phyloP scores from a whole-genome alignment of 2,113 vertebrate genomes.

The Malaclemys terrapin region DNA sequence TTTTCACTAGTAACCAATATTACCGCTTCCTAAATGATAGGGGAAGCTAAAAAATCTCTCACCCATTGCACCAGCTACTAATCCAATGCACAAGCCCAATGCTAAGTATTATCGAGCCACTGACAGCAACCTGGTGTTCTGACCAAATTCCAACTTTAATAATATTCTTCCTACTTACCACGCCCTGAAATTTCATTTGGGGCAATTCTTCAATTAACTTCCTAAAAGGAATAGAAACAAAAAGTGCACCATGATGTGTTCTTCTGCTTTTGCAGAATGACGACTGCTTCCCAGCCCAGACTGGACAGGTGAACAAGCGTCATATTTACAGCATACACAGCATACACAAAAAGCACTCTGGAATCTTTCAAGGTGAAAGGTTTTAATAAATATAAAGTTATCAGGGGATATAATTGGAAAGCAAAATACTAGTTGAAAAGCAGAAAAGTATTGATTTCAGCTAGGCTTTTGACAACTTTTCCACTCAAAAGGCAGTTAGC shows the following conservation, averaged over 20 bases:
- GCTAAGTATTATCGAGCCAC: background rate
- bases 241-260: background rate
- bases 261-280: background rate
- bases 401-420: background rate
- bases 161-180: background rate
- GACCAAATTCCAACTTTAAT: background rate
- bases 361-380: background rate
- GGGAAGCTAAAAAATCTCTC: background rate
- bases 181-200: background rate
- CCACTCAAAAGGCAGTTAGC: background rate
- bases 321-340: background rate
- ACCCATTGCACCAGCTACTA: background rate
- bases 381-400: background rate
- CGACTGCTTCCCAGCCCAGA: background rate
- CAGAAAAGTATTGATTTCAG: background rate
- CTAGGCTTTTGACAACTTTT: background rate
- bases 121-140: background rate
- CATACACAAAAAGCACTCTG: fast-evolving
- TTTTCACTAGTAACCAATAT: background rate
- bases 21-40: background rate
- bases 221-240: background rate
- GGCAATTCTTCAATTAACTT: background rate
- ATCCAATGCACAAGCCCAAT: background rate
- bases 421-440: background rate
- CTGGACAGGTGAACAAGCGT: background rate